A percentile compares a stretch with the other conserved stretches of the same genome.
These are phyloP conservation scores for Nomada flava DNA, from an alignment of 2,888 invertebrate genomes.

Conservation along the genomic window DNA sequence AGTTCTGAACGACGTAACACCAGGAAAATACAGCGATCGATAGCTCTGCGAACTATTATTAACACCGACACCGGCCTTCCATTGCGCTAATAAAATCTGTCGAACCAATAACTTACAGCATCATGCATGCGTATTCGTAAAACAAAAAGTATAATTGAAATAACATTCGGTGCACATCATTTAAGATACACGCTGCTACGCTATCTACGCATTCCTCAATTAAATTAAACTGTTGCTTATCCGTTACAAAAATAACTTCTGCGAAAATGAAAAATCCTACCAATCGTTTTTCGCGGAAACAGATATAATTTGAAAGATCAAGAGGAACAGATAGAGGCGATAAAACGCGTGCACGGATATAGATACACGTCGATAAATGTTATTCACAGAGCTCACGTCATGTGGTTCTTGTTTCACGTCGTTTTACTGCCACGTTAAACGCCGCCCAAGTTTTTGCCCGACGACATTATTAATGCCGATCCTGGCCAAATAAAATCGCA, in stretches of 20 bases:
- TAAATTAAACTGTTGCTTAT: too few relatives aligned
- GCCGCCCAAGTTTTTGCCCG: background rate
- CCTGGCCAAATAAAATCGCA: background rate
- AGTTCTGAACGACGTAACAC: conserved; percentile 4
- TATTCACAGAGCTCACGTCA: conserved; percentile 31
- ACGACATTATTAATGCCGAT: background rate
- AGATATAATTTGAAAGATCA: background rate
- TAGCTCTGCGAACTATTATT: background rate
- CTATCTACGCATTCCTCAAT: too few relatives aligned
- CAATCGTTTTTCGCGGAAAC: background rate
- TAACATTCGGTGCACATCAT: too few relatives aligned
- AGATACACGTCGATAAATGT: conserved; percentile 12
- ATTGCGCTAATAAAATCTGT: background rate
- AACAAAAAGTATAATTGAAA: too few relatives aligned
- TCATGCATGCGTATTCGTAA: too few relatives aligned
- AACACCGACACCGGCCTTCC: background rate
- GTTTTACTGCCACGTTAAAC: background rate
- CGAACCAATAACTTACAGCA: background rate
- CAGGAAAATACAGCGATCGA: background rate
- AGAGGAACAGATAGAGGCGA: background rate
- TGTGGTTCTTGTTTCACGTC: conserved; percentile 14
- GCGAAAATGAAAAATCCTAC: too few relatives aligned
- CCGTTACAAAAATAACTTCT: too few relatives aligned
- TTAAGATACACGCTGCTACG: too few relatives aligned
- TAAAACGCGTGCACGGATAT: background rate